Evolutionary conservation across 2,888 invertebrate species (phyloP), one percentile per base, ranked within the genome.

Genomic region (Drosophila bunnanda): DNA sequence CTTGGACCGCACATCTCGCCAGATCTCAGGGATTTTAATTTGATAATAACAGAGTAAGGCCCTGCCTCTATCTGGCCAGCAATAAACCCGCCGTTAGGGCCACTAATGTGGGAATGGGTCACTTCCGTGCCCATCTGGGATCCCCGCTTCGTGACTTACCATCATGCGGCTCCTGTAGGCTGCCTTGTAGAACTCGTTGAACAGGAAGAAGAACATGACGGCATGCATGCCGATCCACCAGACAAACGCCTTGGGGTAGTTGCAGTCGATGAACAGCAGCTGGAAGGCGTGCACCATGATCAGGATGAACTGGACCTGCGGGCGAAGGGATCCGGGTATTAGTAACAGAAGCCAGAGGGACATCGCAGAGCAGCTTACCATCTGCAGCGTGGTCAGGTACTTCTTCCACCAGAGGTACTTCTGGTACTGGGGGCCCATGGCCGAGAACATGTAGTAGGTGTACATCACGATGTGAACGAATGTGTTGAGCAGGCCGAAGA

Each of bases 381-480:
- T 98, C 94, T 98, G 98, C 87, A 98, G 94, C 56, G 95, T 95
- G 30, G 98, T 98, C 91, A 98, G 94, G 93, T 98, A 98, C 91
- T 96, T 97, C 94, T 98, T 98, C 98, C 98, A 98, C 98, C 98
- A 98, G 76, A 98, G 94, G 91, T 96, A 98, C 88, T 95, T 95
- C 92, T 96, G 96, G 92, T 96, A 94, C 57, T 94, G 94, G 9
- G 98, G 98, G 68, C 98, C 98, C 93, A 98, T 94, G 36, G 98
- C 98, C 54, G 98, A 95, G 90, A 98, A 93, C 94, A 98, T 94
- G 91, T 98, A 98, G 93, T 98, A 99, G 7, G 95, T 94, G 93
- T 99, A 98, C 98, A 99, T 99, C 80, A 98, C 94, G 88, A 98
- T 96, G 93, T 99, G 98, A n/a, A 99, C 98, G 92, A 98, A 98